Evolutionary conservation across 1,140 invertebrate species (phyloP), one percentile per base, ranked within the genome.

Genomic region (Brachionus rotundiformis): DNA sequence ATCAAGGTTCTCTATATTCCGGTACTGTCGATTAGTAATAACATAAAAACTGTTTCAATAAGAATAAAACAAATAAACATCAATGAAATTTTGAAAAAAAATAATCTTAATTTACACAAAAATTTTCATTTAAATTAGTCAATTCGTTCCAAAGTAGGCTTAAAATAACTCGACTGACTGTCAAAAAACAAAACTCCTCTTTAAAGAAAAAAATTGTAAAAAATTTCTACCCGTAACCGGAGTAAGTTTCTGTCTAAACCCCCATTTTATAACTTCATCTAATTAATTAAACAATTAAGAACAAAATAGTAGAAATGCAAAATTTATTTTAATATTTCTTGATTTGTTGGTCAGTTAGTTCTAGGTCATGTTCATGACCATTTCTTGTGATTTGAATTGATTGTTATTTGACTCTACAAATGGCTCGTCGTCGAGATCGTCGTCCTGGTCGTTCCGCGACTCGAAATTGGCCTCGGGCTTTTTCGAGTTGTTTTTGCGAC

Each of bases 231-330:
- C 59, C 59, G 59, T 63, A 63, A 63, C 59, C 59, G 59, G 59
- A 63, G 59, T 63, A 27, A 31, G 23, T 63, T 63, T 63, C 19
- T 19, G 3, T 63, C 10, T 63, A 31, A 31, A 63, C 59, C 59
- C 59, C 23, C 23, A 63, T 27, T 63, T 11, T 49, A 23, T 63
- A 63, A 63, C 59, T 63, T 63, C 59, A 29, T 63, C 29, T 63
- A 16, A 29, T 63, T 63, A n/a, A 10, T 29, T 29, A 63, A 63
- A 63, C 23, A 63, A 63, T 29, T 29, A 27, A 63, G 23, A 63
- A 63, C 29, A 63, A 63, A 63, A 63, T 29, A n/a, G 36, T 16
- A 68, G 63, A 68, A 68, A 68, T 68, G 63, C 63, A 68, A 68
- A 29, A 68, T 39, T 68, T 68, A 27, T 33, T 68, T 68, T 33